Evolutionary conservation across 2,113 vertebrate genomes (phyloP).

Genomic region (Takifugu flavidus): DNA sequence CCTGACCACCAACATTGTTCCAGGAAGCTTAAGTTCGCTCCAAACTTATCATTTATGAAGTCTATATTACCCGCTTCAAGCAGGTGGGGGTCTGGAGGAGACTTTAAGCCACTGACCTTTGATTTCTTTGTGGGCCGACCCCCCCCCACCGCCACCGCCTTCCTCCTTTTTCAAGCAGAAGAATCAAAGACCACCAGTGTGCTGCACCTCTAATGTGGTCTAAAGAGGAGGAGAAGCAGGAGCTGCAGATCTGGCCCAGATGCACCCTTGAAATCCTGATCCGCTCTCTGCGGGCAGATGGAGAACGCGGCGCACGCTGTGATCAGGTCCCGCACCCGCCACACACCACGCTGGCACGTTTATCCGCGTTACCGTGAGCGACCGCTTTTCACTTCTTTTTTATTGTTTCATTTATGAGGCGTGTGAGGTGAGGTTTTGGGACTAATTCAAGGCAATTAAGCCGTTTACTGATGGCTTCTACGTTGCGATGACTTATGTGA

Average conservation of each 20-base stretch:
- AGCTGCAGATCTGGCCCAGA: conserved; percentile 44
- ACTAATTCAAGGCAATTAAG: conserved; percentile 59
- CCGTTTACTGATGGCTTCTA: conserved; percentile 65
- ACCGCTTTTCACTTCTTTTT: conserved; percentile 44
- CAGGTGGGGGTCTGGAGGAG: conserved; percentile 26
- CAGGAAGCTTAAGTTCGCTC: conserved; percentile 42
- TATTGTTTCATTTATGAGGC: conserved; percentile 70
- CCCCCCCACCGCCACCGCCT: conserved; percentile 28
- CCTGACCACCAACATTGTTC: conserved; percentile 52
- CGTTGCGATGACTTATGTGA: conserved; percentile 62
- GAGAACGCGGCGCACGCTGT: conserved; percentile 25
- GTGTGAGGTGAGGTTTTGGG: conserved; percentile 64
- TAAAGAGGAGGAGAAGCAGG: conserved; percentile 21
- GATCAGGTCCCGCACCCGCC: conserved; percentile 57
- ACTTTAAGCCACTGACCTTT: conserved; percentile 38
- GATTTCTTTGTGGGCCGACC: conserved; percentile 54
- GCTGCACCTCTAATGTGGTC: conserved; percentile 60
- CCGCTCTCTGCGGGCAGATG: conserved; percentile 47
- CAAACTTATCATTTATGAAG: conserved; percentile 45
- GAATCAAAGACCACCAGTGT: conserved; percentile 66
- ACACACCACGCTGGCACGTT: conserved; percentile 57
- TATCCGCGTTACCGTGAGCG: conserved; percentile 5
- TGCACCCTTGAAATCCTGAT: conserved; percentile 43
- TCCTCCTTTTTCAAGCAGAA: conserved; percentile 41
- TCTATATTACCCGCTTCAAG: conserved; percentile 47